These are phyloP conservation scores for Coelopa pilipes DNA, from an alignment of 2,888 invertebrate genomes.

Conservation along the genomic window DNA sequence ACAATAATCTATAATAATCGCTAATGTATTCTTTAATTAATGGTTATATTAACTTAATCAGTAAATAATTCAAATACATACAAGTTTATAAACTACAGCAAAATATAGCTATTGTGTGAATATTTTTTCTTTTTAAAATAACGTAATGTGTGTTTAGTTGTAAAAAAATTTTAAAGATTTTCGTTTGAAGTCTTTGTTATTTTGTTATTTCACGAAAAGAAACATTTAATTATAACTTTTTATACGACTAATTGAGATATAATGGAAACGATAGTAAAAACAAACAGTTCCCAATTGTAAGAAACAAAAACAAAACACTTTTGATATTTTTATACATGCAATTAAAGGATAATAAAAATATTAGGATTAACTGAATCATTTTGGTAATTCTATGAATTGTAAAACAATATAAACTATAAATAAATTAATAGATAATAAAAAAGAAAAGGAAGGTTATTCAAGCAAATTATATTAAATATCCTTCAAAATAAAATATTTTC, in stretches of 20 bases:
- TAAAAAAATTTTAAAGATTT: neutral
- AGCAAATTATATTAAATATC: slow-evolving; percentile 4
- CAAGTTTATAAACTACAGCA: neutral
- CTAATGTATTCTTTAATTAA: slow-evolving; percentile 7
- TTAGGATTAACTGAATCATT: slow-evolving; percentile 25
- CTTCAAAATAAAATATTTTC: slow-evolving; percentile 11
- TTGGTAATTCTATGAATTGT: slow-evolving; percentile 26
- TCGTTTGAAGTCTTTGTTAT: slow-evolving; percentile 5
- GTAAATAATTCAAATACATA: slow-evolving; percentile 8
- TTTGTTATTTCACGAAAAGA: slow-evolving; percentile 11
- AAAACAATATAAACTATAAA: slow-evolving; percentile 19
- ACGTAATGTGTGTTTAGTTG: slow-evolving; percentile 13
- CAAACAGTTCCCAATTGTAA: slow-evolving; percentile 36
- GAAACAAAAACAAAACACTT: slow-evolving; percentile 45
- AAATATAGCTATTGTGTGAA: neutral
- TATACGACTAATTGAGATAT: slow-evolving; percentile 19
- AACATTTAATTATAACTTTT: slow-evolving; percentile 9
- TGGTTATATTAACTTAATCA: slow-evolving; percentile 20
- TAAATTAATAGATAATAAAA: slow-evolving; percentile 20
- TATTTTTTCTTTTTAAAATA: neutral
- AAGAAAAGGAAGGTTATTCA: neutral
- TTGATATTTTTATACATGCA: slow-evolving; percentile 60
- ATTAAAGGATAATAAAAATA: slow-evolving; percentile 43
- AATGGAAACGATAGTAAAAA: slow-evolving; percentile 24
- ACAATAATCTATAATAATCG: slow-evolving; percentile 15